Evolutionary conservation across 1,140 invertebrate species (phyloP), one percentile per base, ranked within the genome.

Genomic region (Drosophila ohnishii): DNA sequence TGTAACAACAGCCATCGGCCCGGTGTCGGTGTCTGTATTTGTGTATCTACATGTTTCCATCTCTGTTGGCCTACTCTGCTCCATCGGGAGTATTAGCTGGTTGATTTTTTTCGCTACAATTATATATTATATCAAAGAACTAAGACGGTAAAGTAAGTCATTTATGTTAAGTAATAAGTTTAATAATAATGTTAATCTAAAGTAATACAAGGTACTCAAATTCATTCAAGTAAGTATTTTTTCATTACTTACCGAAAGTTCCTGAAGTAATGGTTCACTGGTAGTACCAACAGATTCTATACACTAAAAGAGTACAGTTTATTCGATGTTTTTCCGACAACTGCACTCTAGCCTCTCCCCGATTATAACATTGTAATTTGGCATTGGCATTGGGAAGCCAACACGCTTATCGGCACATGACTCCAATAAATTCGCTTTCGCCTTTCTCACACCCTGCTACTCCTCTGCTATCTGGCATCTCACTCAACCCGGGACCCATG

Each of bases 391-490:
- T 81, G 80, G 50, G 50, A 83, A 70, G 76, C 45, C 66, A 75
- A 53, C 70, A 53, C 70, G 81, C 82, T 85, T 85, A 85, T 85
- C 82, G 78, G 84, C 77, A 83, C 85, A 89, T 88, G 84, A 89
- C 84, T 89, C 84, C 77, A 88, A 88, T 88, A 88, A 88, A 88
- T 88, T 84, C 77, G 84, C 62, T 78, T 84, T 66, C 66, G 73
- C 75, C 81, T 44, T 67, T 32, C 48, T 5, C 22, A 9, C 30
- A 34, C 69, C 63, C 53, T 22, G 51, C 50, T 50, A 60, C 55
- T 30, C 35, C 53, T 37, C 53, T 66, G 61, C 75, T 84, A 88
- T 83, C 84, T 73, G 14, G 69, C 69, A 84, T 78, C 67, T 85
- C 76, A 78, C 80, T 79, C 79, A 86, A 44, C 62, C 37, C 37